These are phyloP conservation scores for Cartodere bifasciata DNA, from an alignment of 2,888 invertebrate species.

Conservation along the genomic window DNA sequence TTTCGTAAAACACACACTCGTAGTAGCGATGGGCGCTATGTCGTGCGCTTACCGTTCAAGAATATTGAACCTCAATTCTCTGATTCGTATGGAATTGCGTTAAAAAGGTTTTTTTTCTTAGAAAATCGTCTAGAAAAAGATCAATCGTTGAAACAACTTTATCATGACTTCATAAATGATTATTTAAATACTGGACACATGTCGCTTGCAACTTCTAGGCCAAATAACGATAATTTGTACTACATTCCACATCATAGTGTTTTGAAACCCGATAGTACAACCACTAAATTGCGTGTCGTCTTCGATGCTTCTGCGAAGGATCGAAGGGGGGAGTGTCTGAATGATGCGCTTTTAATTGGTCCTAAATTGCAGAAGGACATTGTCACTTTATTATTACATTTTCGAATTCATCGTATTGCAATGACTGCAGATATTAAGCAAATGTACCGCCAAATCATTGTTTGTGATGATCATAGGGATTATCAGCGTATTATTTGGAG, in stretches of 20 bases:
- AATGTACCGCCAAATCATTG: slow-evolving; percentile 15
- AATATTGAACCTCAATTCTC: too few species aligned
- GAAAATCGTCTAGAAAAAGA: too few species aligned
- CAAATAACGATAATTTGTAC: neutral
- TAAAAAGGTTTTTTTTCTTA: too few species aligned
- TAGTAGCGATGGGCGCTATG: too few species aligned
- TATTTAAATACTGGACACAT: slow-evolving; percentile 11
- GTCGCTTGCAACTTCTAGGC: neutral
- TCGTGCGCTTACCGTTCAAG: too few species aligned
- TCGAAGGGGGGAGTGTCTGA: slow-evolving; percentile 6
- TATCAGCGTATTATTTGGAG: slow-evolving; percentile 17
- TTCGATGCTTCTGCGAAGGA: slow-evolving; percentile 8
- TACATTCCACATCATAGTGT: slow-evolving; percentile 14
- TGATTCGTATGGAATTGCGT: too few species aligned
- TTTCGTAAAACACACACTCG: too few species aligned
- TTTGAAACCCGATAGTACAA: slow-evolving; percentile 1
- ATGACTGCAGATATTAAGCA: slow-evolving; percentile 12
- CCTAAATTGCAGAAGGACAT: slow-evolving; percentile 12
- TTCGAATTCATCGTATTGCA: slow-evolving; percentile 9
- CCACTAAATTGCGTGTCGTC: slow-evolving; percentile 10
- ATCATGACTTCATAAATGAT: slow-evolving; percentile 10
- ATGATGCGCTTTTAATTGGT: slow-evolving; percentile 10
- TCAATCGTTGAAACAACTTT: too few species aligned
- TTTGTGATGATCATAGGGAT: slow-evolving; percentile 9
- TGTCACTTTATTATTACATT: slow-evolving; percentile 7